A percentile compares a stretch with the other conserved stretches of the same genome.
phyloP scores from a whole-genome alignment of 1,140 invertebrate species.

The Pseudachorutes palmiensis region DNA sequence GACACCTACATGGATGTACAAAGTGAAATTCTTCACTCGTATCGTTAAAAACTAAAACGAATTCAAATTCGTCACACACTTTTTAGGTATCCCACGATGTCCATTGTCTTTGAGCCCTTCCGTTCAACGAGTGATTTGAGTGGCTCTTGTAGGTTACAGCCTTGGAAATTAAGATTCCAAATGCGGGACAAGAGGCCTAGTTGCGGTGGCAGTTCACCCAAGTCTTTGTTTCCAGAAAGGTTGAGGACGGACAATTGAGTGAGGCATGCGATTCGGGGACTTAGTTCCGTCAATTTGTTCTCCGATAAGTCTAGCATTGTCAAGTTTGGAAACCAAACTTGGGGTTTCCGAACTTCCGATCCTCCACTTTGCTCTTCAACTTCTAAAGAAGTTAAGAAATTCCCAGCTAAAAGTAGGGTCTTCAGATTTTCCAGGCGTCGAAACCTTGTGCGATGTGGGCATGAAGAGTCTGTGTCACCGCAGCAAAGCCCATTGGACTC shows the following conservation, averaged over 20 bases:
- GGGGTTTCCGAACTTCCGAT: conserved; percentile 7
- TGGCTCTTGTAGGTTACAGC: conserved; percentile 80
- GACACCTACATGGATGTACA: conserved; percentile 56
- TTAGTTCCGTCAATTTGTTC: conserved; percentile 72
- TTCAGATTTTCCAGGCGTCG: conserved; percentile 67
- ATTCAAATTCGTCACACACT: no score
- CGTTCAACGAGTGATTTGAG: conserved; percentile 84
- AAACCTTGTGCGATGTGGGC: conserved; percentile 71
- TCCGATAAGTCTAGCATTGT: conserved; percentile 91
- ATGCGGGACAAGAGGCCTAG: conserved; percentile 85
- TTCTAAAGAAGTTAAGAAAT: conserved; percentile 50
- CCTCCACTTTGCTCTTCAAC: conserved; percentile 9
- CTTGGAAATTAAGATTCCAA: conserved; percentile 90
- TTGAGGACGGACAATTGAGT: conserved; percentile 87
- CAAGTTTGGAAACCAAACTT: conserved; percentile 74
- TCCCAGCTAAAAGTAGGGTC: conserved; percentile 77
- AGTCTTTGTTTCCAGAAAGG: conserved; percentile 75
- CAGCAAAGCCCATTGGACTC: conserved; percentile 8
- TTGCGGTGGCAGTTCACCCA: conserved; percentile 81
- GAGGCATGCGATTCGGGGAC: conserved; percentile 74
- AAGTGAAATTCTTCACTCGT: no score
- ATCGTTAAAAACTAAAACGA: neutral
- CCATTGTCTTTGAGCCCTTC: conserved; percentile 91
- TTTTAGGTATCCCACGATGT: conserved; percentile 91
- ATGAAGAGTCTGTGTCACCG: conserved; percentile 41